Percentiles rank a stretch among this genome's conserved stretches.
Conservation (phyloP, 1,140 invertebrate genomes). For the Hesperophylax magnus region DNA sequence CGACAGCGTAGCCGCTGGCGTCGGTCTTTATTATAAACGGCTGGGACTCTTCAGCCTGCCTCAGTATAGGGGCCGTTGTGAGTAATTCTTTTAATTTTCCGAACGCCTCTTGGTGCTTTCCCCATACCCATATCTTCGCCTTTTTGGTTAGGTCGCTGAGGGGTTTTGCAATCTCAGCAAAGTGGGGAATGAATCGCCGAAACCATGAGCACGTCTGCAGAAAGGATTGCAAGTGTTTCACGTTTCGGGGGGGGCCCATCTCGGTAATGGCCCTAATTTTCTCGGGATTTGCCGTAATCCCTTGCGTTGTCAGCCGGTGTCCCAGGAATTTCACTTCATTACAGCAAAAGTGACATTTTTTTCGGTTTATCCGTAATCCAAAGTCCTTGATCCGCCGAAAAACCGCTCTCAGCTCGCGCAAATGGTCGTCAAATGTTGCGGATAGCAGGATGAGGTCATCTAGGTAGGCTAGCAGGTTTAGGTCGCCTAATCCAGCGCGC, state of each 20-base stretch:
- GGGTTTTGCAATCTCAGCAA: conserved; percentile 61
- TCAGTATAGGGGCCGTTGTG: no score
- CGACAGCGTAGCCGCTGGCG: no score
- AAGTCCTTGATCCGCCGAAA: conserved; percentile 60
- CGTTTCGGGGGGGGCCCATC: conserved; percentile 58
- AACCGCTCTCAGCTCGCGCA: conserved; percentile 60
- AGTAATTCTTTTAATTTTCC: no score
- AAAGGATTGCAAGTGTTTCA: conserved; percentile 58
- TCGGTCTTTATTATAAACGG: no score
- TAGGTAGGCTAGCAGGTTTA: conserved; percentile 62
- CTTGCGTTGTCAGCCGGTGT: conserved; percentile 60
- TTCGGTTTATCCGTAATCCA: conserved; percentile 60
- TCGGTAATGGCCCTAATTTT: conserved; percentile 61
- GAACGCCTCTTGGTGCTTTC: no score
- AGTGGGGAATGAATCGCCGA: conserved; percentile 63
- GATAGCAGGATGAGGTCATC: conserved; percentile 66
- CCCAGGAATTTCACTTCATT: conserved; percentile 63
- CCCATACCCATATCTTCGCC: no score
- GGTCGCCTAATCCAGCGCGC: conserved; percentile 50
- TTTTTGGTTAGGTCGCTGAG: no score
- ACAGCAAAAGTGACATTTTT: conserved; percentile 64
- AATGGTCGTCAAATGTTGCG: conserved; percentile 61
- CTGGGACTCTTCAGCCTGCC: no score
- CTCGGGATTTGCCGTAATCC: conserved; percentile 60
- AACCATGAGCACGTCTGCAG: conserved; percentile 63